These are phyloP conservation scores for Nasua narica DNA, from an alignment of 2,797 vertebrate genomes.

Conservation along the genomic window DNA sequence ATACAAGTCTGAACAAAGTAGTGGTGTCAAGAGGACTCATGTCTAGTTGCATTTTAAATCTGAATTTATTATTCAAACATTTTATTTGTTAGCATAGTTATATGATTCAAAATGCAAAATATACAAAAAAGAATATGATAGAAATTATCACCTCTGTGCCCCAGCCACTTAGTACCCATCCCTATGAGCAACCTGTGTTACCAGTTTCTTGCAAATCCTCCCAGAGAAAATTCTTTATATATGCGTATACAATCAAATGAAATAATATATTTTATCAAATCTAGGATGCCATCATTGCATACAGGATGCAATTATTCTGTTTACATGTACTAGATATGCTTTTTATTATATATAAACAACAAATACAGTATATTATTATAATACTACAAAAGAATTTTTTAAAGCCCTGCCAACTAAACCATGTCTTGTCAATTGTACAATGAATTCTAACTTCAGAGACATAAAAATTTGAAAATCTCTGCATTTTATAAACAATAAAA, in stretches of 20 bases:
- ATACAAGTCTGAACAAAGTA: not conserved
- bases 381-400: not conserved
- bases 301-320: not conserved
- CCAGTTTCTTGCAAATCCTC: not conserved
- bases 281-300: not conserved
- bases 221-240: not conserved
- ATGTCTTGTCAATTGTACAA: not conserved
- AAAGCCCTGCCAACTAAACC: not conserved
- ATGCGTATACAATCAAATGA: not conserved
- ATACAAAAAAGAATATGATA: not conserved
- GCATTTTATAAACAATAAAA: not conserved
- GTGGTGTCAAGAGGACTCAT: not conserved
- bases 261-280: not conserved
- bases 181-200: not conserved
- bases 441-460: not conserved
- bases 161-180: not conserved
- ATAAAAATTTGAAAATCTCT: not conserved
- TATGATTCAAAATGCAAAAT: not conserved
- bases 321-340: not conserved
- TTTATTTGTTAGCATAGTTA: slow-evolving; percentile 7
- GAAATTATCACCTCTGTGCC: not conserved
- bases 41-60: not conserved
- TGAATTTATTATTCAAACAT: not conserved
- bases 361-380: not conserved
- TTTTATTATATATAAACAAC: not conserved